These are phyloP conservation scores for Platyrinchus mystaceus DNA, from an alignment of 2,797 vertebrate species.

Conservation along the genomic window DNA sequence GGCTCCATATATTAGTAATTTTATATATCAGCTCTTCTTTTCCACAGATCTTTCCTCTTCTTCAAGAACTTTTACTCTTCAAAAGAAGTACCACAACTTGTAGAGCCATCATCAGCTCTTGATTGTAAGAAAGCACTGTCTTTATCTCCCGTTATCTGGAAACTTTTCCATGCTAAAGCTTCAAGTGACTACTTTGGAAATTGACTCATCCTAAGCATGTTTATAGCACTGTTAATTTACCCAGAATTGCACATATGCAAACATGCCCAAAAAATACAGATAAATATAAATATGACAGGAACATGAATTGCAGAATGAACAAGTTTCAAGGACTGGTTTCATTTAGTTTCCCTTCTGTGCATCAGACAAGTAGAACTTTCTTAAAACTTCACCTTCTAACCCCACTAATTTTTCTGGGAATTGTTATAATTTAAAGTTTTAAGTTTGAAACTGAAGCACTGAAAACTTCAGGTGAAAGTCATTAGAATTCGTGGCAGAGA, in stretches of 20 bases:
- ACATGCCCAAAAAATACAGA: neutral
- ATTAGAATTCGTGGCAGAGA: neutral
- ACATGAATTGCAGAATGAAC: neutral
- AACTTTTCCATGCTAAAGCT: neutral
- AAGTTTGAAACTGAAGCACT: neutral
- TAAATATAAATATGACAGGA: neutral
- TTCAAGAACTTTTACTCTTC: neutral
- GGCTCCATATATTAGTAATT: neutral
- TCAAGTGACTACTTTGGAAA: neutral
- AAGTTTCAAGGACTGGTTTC: neutral
- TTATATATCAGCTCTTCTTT: neutral
- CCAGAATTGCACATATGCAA: neutral
- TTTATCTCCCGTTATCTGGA: neutral
- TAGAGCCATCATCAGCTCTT: neutral
- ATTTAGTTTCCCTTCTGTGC: neutral
- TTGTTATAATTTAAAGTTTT: no score
- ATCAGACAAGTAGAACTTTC: neutral
- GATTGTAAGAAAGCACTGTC: neutral
- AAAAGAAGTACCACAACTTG: neutral
- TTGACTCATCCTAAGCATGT: neutral
- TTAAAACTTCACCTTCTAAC: neutral
- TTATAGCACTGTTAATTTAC: neutral
- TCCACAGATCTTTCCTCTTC: neutral
- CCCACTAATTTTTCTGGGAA: neutral
- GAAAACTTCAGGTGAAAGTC: neutral